Evolutionary conservation across 2,797 vertebrate genomes (phyloP), one percentile per base, ranked within the genome.

Genomic region (Anabas testudineus): DNA sequence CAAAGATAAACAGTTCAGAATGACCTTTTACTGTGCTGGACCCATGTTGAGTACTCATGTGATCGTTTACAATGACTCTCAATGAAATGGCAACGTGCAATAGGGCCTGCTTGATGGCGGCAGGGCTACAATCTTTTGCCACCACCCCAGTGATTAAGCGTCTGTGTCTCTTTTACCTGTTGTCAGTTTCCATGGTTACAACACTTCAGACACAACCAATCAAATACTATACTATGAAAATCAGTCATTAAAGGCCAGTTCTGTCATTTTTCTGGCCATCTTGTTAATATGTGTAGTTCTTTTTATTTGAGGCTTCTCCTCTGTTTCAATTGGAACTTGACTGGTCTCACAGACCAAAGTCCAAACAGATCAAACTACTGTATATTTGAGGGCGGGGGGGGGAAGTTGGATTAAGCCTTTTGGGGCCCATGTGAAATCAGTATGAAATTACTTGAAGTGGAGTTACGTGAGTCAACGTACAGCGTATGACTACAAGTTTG

Each of bases 1-100:
- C 93, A 93, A 95, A 93, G 94, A 92, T 94, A 94, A 95, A 66
- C 46, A 41, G 42, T 93, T 93, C 91, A 92, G 92, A 83, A 80
- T 95, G 94, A 96, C 95, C 95, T 96, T 96, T 96, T 90, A 51
- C 76, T 74, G 88, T 36, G 52, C 7, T 65, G 30, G 22, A 53
- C 58, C 15, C 28, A 22, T 34, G 34, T 90, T 58, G 43, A 80
- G 51, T 47, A 24, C 69, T 85, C 62, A 41, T 82, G 77, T 79
- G 81, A 76, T 86, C 64, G 59, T 87, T 76, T 74, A 65, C 32
- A 47, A 47, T 70, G 49, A 57, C 47, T 92, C 89, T 71, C 93
- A 93, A 94, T 64, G 18, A 59, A 53, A 71, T 16, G 51, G 54
- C 41, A 64, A 58, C 63, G 26, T 59, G 54, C 24, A 32, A 30